Base-by-base conservation (phyloP, 2,113 vertebrate genomes). In the Pelvicachromis taeniatus region DNA sequence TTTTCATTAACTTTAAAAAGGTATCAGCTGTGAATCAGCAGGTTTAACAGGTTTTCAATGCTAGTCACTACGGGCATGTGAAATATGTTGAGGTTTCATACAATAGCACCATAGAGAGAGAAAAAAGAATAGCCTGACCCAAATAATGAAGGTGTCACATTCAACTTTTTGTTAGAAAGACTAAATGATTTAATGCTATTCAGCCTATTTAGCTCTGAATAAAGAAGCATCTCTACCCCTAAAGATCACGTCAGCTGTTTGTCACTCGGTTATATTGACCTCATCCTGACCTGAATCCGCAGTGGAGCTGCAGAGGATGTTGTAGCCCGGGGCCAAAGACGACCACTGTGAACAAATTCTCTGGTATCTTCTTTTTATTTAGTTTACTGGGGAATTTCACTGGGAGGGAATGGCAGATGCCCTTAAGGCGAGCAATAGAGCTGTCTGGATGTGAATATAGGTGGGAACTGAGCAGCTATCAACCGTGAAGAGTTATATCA, bases 301-400 rank as follows among this genome's bases (percentile, higher is more conserved):
- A 84, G 84, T 86, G 88, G 85, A 75, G 73, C 87, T 81, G 88
- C 61, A 84, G 84, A 87, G 88, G 85, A 85, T 83, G 82, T 78
- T 86, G 77, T 78, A 86, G 91, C 88, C 75, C 0, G 10, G 23
- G 89, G 90, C 75, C 12, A 56, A 82, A 88, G 73, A 84, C 80
- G 73, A 77, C 70, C 82, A 81, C 85, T 82, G 84, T 80, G 83
- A 88, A 87, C 87, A 92, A 80, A 91, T 90, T 88, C 81, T 81
- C 80, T 58, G 85, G 70, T 84, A 85, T 89, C 59, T 87, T 90
- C 23, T 89, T 81, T 87, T 70, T 80, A 86, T 91, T 88, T 81
- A 1, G 80, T 91, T 93, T 93, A 84, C 85, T 31, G 48, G 55
- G 82, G 85, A 87, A 85, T 92, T 91, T 84, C 65, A 55, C 86